phyloP scores from a whole-genome alignment of 2,888 invertebrate genomes.

The Parthenolecanium corni region DNA sequence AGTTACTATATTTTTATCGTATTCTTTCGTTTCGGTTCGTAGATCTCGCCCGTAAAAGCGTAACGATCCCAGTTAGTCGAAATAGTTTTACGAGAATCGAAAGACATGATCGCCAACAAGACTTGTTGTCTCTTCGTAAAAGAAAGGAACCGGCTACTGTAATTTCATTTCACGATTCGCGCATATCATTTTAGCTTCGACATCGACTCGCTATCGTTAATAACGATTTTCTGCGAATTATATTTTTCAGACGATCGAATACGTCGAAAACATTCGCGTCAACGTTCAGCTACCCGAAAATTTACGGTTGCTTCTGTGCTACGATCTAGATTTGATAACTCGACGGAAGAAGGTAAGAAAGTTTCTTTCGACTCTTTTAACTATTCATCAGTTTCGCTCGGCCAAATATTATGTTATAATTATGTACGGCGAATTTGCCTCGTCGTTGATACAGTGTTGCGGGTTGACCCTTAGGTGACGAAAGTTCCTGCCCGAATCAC shows the following conservation, averaged over 20 bases:
- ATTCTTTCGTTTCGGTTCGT: background rate
- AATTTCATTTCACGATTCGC: no score
- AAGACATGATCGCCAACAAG: background rate
- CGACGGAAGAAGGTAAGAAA: constrained; percentile 5
- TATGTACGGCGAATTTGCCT: background rate
- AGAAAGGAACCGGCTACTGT: background rate
- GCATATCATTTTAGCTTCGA: no score
- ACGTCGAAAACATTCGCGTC: constrained; percentile 1
- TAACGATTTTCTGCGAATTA: no score
- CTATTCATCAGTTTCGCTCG: background rate
- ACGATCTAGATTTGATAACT: constrained; percentile 5
- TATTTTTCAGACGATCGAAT: constrained; percentile 6
- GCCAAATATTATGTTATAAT: background rate
- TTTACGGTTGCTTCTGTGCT: background rate
- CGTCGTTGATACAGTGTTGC: no score
- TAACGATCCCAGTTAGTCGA: background rate
- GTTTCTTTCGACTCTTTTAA: background rate
- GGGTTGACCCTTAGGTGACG: background rate
- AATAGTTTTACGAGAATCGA: background rate
- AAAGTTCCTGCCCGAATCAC: constrained; percentile 11
- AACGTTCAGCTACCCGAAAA: constrained; percentile 17
- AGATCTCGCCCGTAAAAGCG: constrained; percentile 3
- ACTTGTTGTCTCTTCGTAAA: background rate
- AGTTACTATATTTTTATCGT: no score
- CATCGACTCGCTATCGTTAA: no score